Base-by-base conservation (phyloP, 1,140 invertebrate species). In the Pogonognathellus flavescens region DNA sequence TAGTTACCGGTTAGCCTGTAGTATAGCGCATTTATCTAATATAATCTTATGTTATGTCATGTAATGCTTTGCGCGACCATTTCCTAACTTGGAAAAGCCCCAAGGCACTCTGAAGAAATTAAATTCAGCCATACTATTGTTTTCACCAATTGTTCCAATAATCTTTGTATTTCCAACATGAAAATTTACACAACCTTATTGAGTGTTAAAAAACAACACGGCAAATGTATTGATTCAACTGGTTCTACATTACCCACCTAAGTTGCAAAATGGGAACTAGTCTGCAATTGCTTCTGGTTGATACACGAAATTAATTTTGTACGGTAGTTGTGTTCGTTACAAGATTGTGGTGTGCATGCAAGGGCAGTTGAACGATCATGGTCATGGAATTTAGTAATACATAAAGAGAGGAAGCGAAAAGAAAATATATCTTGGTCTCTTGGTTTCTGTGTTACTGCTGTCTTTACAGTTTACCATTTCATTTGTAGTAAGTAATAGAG, bases 341-440 rank as follows among this genome's bases (percentile, higher is more conserved):
- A 25, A 81, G 80, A 81, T 4, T 81, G 18, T 53, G 80, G 53
- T 41, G 10, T n/a, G 18, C 70, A 50, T 20, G n/a, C 3, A 53
- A 81, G 80, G 80, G 55, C 80, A 81, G 52, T 81, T 55, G 50
- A 81, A 31, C 20, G 50, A 81, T 81, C 80, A 81, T 81, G 80
- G 80, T 55, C 80, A 55, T 81, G 20, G 80, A 14, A 81, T 49
- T 6, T 41, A 41, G 31, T 41, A 41, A 3, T 41, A 57, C 53
- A 57, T 13, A 57, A 57, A n/a, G 20, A 11, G 18, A 57, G 50
- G 18, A 57, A 13, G n/a, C 49, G 20, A 18, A 25, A n/a, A 20
- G 25, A 22, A 25, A 81, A 81, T 81, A 81, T 81, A 81, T 81
- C 50, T 81, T 81, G 20, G 80, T 22, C 52, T 81, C 8, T 22